Conservation (phyloP, 2,797 vertebrate genomes). For the Chromis chromis region DNA sequence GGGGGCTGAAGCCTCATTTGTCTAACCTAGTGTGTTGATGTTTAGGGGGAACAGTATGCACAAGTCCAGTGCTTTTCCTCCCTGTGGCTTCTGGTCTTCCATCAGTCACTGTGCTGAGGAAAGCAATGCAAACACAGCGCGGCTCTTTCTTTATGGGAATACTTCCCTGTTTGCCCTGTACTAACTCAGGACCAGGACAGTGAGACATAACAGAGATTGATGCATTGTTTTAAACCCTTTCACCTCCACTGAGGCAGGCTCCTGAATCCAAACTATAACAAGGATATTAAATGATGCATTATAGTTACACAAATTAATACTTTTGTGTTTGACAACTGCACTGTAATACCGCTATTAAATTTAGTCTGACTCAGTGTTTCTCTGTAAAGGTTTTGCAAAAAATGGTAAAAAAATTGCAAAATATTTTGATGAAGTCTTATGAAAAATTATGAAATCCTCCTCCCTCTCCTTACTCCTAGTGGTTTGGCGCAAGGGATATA, state of each 20-base stretch:
- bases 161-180: constrained; percentile 68
- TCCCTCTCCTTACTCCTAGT: constrained; percentile 23
- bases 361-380: neutral
- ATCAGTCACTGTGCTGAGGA: constrained; percentile 79
- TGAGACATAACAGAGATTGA: constrained; percentile 68
- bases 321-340: neutral
- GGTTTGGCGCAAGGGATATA: constrained; percentile 64
- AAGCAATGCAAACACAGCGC: constrained; percentile 77
- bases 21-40: constrained; percentile 83
- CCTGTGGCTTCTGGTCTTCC: constrained; percentile 79
- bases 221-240: constrained; percentile 73
- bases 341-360: neutral
- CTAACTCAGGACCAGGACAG: constrained; percentile 66
- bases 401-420: neutral
- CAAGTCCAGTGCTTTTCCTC: constrained; percentile 70
- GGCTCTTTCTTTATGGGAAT: constrained; percentile 65
- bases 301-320: neutral
- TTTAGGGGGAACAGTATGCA: constrained; percentile 82
- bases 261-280: constrained; percentile 38
- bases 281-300: constrained; percentile 31
- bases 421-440: constrained; percentile 29
- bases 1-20: constrained; percentile 70
- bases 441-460: constrained; percentile 50
- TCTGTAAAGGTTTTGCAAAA: neutral
- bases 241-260: constrained; percentile 42